phyloP scores from a whole-genome alignment of 2,113 vertebrate genomes.

The Hemibagrus wyckioides region DNA sequence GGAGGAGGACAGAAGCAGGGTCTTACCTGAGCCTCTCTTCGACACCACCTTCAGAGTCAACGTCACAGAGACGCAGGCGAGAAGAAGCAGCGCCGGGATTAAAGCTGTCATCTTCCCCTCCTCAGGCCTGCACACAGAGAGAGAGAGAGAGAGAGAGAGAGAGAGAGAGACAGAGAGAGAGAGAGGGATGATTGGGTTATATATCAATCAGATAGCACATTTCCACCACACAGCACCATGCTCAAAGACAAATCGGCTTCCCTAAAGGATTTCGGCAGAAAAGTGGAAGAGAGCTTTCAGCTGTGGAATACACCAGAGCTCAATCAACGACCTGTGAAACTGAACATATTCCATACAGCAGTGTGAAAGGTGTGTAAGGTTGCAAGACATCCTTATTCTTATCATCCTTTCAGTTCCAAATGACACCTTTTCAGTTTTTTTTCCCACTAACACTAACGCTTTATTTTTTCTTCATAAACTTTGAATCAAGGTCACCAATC shows the following conservation, averaged over 20 bases:
- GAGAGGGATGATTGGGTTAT: conserved; percentile 28
- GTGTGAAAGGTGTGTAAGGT: neutral
- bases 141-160: conserved; percentile 25
- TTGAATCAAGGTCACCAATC: conserved; percentile 5
- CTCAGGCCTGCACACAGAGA: conserved; percentile 37
- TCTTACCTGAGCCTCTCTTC: conserved; percentile 58
- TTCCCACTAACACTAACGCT: neutral
- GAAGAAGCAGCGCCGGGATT: conserved; percentile 49
- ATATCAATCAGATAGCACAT: conserved; percentile 37
- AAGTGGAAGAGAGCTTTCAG: conserved; percentile 24
- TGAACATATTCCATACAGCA: neutral
- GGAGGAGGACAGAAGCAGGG: conserved; percentile 19
- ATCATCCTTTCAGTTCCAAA: neutral
- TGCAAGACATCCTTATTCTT: neutral
- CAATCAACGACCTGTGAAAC: neutral
- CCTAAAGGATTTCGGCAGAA: conserved; percentile 20
- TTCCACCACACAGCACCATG: conserved; percentile 19
- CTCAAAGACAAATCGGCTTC: conserved; percentile 44
- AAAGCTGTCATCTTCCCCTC: conserved; percentile 54
- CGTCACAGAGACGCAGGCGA: conserved; percentile 42
- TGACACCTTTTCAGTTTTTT: neutral
- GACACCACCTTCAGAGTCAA: conserved; percentile 54
- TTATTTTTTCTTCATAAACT: neutral
- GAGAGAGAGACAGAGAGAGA: neutral
- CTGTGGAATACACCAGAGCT: conserved; percentile 8